A percentile compares a stretch with the other conserved stretches of the same genome.
These are phyloP conservation scores for Azemiops feae DNA, from an alignment of 2,113 vertebrate genomes.

Conservation along the genomic window DNA sequence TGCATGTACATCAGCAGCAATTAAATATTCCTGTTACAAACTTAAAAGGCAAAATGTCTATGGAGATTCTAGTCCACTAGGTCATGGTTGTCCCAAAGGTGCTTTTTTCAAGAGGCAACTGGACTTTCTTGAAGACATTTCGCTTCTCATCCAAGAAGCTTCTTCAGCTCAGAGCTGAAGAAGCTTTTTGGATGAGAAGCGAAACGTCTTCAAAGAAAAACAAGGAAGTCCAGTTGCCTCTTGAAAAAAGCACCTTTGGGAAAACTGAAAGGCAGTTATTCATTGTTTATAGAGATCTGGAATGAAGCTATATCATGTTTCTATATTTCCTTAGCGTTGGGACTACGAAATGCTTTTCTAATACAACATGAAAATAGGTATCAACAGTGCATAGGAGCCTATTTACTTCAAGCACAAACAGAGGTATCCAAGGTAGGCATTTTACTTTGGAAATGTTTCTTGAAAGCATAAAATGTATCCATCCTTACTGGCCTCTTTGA, in stretches of 20 bases:
- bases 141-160: too few relatives aligned
- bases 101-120: too few relatives aligned
- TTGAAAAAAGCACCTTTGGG: too few relatives aligned
- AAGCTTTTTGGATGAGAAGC: too few relatives aligned
- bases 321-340: conserved; percentile 70
- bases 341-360: conserved; percentile 82
- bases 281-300: not conserved
- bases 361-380: conserved; percentile 89
- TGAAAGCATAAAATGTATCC: not conserved
- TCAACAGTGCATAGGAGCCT: conserved; percentile 81
- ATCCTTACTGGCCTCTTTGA: not conserved
- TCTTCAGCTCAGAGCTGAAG: too few relatives aligned
- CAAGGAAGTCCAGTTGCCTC: too few relatives aligned
- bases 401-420: conserved; percentile 83
- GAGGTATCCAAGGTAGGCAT: conserved; percentile 79
- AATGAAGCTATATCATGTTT: not conserved
- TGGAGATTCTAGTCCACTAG: too few relatives aligned
- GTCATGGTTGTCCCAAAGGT: too few relatives aligned
- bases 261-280: not conserved
- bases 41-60: not conserved
- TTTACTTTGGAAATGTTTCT: not conserved
- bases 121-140: too few relatives aligned
- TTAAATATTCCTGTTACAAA: not conserved
- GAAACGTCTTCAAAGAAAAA: too few relatives aligned
- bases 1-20: not conserved